phyloP scores from a whole-genome alignment of 1,140 invertebrate species.

The Aphaenogaster rudis region DNA sequence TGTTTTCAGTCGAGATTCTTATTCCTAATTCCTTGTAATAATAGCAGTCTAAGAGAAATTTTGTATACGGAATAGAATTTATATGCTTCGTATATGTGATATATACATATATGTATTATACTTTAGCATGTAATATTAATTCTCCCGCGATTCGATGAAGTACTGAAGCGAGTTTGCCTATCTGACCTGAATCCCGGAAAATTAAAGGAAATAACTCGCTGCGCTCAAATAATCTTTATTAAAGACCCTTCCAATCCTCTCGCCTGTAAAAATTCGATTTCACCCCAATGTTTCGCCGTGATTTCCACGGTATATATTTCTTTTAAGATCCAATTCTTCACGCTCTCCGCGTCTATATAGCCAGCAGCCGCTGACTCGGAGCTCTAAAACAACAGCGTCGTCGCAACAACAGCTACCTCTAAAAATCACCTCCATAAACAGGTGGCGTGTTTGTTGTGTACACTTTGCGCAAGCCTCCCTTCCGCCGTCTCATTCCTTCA shows the following conservation, averaged over 20 bases:
- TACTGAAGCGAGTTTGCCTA: background rate
- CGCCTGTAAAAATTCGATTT: slow-evolving; percentile 33
- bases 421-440: slow-evolving; percentile 69
- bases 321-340: slow-evolving; percentile 45
- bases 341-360: slow-evolving; percentile 39
- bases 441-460: slow-evolving; percentile 61
- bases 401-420: slow-evolving; percentile 47
- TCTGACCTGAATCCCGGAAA: background rate
- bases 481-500: background rate
- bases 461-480: slow-evolving; percentile 34
- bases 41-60: background rate
- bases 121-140: slow-evolving; percentile 2
- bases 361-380: slow-evolving; percentile 37
- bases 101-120: no score
- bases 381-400: slow-evolving; percentile 49
- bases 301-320: slow-evolving; percentile 43
- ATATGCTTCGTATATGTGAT: background rate
- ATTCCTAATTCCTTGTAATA: slow-evolving; percentile 14
- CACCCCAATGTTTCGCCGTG: slow-evolving; percentile 22
- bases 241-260: background rate
- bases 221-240: slow-evolving; percentile 12
- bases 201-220: slow-evolving; percentile 6
- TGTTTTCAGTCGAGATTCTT: slow-evolving; percentile 39
- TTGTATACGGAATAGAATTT: background rate
- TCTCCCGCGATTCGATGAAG: background rate